phyloP scores from a whole-genome alignment of 2,113 vertebrate genomes.

The Aviceda subcristata region DNA sequence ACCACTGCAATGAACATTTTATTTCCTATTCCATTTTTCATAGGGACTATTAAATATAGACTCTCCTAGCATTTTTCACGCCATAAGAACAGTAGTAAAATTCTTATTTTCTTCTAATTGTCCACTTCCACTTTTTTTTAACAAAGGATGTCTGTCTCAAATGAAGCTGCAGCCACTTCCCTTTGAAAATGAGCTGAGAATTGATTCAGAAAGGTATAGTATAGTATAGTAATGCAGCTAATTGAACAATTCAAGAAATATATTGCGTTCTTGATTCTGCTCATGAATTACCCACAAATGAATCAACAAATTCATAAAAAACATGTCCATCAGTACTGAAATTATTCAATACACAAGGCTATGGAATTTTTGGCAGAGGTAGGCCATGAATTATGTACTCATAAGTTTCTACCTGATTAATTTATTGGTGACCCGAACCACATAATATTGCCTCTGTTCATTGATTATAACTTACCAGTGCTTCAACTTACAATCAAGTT shows the following conservation, averaged over 20 bases:
- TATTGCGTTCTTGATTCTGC: background rate
- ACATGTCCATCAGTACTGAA: background rate
- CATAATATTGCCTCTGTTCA: background rate
- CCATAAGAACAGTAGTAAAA: background rate
- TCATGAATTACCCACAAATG: background rate
- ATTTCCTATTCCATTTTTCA: background rate
- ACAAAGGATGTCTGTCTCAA: background rate
- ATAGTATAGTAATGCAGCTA: background rate
- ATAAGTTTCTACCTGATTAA: background rate
- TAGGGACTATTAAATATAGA: background rate
- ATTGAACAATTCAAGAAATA: background rate
- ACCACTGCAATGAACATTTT: background rate
- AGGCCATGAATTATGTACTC: background rate
- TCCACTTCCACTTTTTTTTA: background rate
- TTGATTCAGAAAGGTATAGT: background rate
- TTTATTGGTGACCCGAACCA: background rate
- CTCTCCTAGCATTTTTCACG: background rate
- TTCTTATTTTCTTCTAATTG: background rate
- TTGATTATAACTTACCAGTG: background rate
- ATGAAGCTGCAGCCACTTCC: background rate
- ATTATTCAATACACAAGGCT: background rate
- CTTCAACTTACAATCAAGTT: background rate
- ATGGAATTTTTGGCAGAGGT: background rate
- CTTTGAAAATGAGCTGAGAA: background rate
- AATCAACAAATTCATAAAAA: background rate